Conservation (phyloP, 1,140 invertebrate genomes). For the Drosophila sp. region DNA sequence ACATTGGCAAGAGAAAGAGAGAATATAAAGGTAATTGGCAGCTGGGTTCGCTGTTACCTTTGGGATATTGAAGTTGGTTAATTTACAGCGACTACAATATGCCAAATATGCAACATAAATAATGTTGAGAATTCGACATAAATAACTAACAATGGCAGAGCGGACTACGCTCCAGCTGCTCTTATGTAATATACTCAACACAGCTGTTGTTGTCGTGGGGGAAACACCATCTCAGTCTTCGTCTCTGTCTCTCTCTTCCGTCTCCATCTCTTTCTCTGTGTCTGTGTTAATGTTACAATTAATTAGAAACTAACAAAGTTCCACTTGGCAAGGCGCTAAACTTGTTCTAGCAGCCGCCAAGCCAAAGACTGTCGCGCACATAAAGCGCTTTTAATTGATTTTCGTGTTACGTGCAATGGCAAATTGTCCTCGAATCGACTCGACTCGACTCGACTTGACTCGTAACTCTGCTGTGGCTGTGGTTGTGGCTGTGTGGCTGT, state of each 20-base stretch:
- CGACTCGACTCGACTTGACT: slow-evolving; percentile 2
- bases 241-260: neutral
- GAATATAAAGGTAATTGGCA: slow-evolving; percentile 7
- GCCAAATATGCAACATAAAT: slow-evolving; percentile 79
- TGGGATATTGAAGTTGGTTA: slow-evolving; percentile 49
- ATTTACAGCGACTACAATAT: slow-evolving; percentile 70
- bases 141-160: slow-evolving; percentile 62
- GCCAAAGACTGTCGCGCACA: slow-evolving; percentile 72
- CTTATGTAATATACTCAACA: neutral
- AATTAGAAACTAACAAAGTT: slow-evolving; percentile 83
- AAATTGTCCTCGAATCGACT: slow-evolving; percentile 52
- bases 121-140: slow-evolving; percentile 73
- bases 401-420: slow-evolving; percentile 74
- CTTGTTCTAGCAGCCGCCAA: slow-evolving; percentile 52
- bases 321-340: slow-evolving; percentile 75
- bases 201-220: slow-evolving; percentile 11
- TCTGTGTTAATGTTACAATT: slow-evolving; percentile 78
- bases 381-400: slow-evolving; percentile 83
- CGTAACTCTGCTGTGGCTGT: neutral
- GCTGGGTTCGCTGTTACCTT: slow-evolving; percentile 11
- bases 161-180: slow-evolving; percentile 7
- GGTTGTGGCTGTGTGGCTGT: neutral
- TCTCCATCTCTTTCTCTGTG: slow-evolving; percentile 22
- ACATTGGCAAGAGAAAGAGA: slow-evolving; percentile 2
- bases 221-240: neutral